Evolutionary conservation across 2,888 invertebrate genomes (phyloP).

Genomic region (Chesias legatella): DNA sequence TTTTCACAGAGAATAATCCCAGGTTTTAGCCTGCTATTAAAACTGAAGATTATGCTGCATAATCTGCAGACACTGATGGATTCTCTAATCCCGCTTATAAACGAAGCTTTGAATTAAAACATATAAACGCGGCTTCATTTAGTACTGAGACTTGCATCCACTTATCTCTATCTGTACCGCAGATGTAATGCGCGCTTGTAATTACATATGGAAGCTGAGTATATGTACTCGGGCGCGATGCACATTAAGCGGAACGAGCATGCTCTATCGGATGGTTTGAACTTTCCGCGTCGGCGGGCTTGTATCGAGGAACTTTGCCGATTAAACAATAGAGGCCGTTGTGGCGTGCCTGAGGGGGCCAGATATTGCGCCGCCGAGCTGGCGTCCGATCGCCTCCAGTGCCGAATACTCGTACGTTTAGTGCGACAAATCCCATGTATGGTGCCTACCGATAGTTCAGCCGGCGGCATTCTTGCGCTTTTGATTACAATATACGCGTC

Average conservation of each 20-base stretch:
- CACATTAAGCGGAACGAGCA: conserved; percentile 57
- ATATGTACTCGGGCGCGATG: conserved; percentile 41
- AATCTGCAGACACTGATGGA: conserved; percentile 5
- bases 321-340: conserved; percentile 61
- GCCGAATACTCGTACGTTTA: conserved; percentile 19
- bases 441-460: conserved; percentile 12
- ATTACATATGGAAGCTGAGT: conserved; percentile 41
- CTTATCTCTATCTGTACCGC: conserved; percentile 34
- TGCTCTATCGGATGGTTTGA: conserved; percentile 56
- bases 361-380: conserved; percentile 43
- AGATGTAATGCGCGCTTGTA: conserved; percentile 40
- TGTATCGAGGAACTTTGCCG: conserved; percentile 64
- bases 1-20: no score
- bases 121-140: conserved; percentile 18
- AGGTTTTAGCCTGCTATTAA: background rate
- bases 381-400: conserved; percentile 17
- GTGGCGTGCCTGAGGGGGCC: conserved; percentile 36
- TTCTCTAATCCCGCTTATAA: conserved; percentile 12
- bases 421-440: conserved; percentile 23
- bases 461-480: conserved; percentile 17
- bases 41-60: conserved; percentile 2
- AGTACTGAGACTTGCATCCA: conserved; percentile 24
- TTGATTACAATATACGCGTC: conserved; percentile 16
- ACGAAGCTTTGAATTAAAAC: conserved; percentile 22
- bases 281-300: conserved; percentile 57